These are phyloP conservation scores for Suricata suricatta DNA, from an alignment of 2,113 vertebrate species.

Conservation along the genomic window DNA sequence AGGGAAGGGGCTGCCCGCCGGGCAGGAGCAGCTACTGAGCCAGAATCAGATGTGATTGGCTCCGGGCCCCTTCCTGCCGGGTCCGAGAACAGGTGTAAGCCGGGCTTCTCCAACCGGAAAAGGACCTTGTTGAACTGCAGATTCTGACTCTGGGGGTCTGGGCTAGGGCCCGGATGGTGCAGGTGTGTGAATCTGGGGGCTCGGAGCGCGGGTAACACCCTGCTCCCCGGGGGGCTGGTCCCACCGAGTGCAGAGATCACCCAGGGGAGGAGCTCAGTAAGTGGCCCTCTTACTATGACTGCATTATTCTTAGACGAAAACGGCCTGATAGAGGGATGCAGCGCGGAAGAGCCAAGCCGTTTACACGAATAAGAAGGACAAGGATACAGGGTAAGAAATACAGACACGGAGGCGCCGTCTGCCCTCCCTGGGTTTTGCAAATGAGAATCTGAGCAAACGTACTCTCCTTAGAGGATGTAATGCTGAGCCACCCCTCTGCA, in stretches of 20 bases:
- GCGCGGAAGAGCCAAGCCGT: background rate
- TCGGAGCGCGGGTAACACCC: background rate
- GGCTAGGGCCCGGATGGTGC: background rate
- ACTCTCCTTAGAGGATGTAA: rapidly evolving
- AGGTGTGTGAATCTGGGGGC: background rate
- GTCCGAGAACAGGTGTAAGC: rapidly evolving
- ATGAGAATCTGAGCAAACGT: rapidly evolving
- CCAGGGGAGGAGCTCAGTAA: background rate
- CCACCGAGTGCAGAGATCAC: background rate
- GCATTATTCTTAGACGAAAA: background rate
- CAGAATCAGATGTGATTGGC: rapidly evolving
- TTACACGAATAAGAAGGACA: too few relatives aligned
- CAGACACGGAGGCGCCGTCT: background rate
- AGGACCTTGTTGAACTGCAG: background rate
- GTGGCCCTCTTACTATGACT: background rate
- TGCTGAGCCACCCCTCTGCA: background rate
- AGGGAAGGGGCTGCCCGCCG: rapidly evolving
- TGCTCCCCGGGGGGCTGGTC: background rate
- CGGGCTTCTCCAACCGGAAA: background rate
- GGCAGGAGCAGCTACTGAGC: background rate
- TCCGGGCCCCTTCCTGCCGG: too few relatives aligned
- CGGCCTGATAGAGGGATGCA: background rate
- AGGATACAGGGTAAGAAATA: background rate
- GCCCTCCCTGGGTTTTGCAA: rapidly evolving
- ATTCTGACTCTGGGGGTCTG: background rate